phyloP scores from a whole-genome alignment of 2,113 vertebrate species.

The Spilogale gracilis region DNA sequence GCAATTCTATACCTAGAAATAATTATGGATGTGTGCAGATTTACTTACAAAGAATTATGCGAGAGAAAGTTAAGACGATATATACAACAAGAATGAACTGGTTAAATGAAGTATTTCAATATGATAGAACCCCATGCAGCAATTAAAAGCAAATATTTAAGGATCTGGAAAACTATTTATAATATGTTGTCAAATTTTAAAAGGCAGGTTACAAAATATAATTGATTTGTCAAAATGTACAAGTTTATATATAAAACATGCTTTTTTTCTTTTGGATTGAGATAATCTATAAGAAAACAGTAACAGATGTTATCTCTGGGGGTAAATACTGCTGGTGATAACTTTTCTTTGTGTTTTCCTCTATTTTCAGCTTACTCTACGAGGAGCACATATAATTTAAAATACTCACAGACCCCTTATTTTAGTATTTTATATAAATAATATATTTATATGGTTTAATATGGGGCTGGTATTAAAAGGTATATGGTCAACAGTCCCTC shows the following conservation, averaged over 20 bases:
- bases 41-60: conserved; percentile 24
- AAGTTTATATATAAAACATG: neutral
- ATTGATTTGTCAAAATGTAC: conserved; percentile 23
- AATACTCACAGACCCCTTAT: neutral
- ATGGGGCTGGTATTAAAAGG: conserved; percentile 6
- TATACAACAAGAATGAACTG: conserved; percentile 27
- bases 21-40: neutral
- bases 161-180: neutral
- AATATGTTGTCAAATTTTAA: neutral
- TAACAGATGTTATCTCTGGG: neutral
- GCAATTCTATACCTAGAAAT: neutral
- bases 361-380: neutral
- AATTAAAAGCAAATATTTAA: conserved; percentile 39
- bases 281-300: conserved; percentile 16
- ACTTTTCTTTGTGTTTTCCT: conserved; percentile 28
- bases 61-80: neutral
- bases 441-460: neutral
- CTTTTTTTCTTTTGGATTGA: conserved; percentile 15
- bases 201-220: conserved; percentile 15
- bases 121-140: neutral
- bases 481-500: neutral
- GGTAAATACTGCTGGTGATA: neutral
- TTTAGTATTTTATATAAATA: conserved; percentile 16
- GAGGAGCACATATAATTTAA: neutral
- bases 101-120: conserved; percentile 50